These are phyloP conservation scores for Oryzias woworae DNA, from an alignment of 2,113 vertebrate species.

Conservation along the genomic window DNA sequence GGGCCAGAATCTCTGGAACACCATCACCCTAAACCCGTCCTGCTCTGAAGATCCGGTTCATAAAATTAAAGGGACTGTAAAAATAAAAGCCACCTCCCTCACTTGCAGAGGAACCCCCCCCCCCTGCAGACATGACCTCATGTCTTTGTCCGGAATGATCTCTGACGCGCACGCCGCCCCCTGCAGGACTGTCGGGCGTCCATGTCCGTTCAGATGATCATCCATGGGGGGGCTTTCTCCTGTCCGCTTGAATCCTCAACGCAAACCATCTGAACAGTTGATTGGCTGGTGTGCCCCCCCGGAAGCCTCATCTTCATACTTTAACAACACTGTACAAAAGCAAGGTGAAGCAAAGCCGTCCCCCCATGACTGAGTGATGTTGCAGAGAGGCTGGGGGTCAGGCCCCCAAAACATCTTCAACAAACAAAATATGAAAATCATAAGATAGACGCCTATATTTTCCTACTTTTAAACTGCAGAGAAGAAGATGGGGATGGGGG, in stretches of 20 bases:
- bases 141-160: slow-evolving; percentile 68
- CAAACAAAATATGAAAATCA: slow-evolving; percentile 62
- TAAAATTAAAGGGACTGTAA: slow-evolving; percentile 52
- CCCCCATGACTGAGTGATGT: slow-evolving; percentile 72
- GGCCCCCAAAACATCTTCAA: slow-evolving; percentile 52
- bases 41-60: slow-evolving; percentile 60
- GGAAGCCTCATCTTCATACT: slow-evolving; percentile 58
- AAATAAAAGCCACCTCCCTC: slow-evolving; percentile 4
- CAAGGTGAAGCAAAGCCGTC: slow-evolving; percentile 73
- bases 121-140: slow-evolving; percentile 73
- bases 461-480: slow-evolving; percentile 76
- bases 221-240: too few relatives aligned
- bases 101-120: too few relatives aligned
- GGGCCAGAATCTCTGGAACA: too few relatives aligned
- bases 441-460: slow-evolving; percentile 77
- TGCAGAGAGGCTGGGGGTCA: slow-evolving; percentile 58
- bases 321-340: slow-evolving; percentile 66
- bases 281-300: slow-evolving; percentile 63
- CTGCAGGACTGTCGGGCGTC: slow-evolving; percentile 38
- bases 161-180: slow-evolving; percentile 45
- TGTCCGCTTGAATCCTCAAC: slow-evolving; percentile 57
- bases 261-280: slow-evolving; percentile 70
- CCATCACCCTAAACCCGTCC: slow-evolving; percentile 29
- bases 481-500: slow-evolving; percentile 59
- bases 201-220: slow-evolving; percentile 22